A percentile compares a stretch with the other conserved stretches of the same genome.
Conservation (phyloP, 2,888 invertebrate genomes). For the Sialis lutaria region DNA sequence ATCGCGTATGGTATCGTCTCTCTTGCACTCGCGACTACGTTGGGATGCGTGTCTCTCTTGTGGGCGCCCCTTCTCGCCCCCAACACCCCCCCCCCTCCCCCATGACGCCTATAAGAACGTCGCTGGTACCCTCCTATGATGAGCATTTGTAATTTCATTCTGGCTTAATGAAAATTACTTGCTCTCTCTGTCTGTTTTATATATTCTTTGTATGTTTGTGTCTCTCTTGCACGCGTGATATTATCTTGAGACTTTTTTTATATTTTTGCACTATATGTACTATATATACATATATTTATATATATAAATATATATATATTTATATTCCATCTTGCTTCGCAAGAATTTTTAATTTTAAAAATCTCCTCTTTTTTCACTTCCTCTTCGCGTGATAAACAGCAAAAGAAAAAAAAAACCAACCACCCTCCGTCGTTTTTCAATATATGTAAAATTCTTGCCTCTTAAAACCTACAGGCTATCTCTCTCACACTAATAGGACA, state of each 20-base stretch:
- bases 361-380: neutral
- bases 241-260: slow-evolving; percentile 8
- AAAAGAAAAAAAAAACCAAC: neutral
- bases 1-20: slow-evolving; percentile 19
- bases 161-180: slow-evolving; percentile 28
- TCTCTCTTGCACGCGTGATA: slow-evolving; percentile 7
- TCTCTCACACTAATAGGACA: slow-evolving; percentile 8
- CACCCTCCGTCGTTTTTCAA: neutral
- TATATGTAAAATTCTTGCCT: neutral
- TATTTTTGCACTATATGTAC: too few species aligned
- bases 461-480: neutral
- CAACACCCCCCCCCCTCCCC: slow-evolving; percentile 19
- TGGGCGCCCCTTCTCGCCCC: slow-evolving; percentile 16
- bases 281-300: too few species aligned
- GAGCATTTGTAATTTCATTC: slow-evolving; percentile 28
- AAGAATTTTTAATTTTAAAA: neutral
- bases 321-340: too few species aligned
- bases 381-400: neutral
- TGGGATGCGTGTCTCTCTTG: slow-evolving; percentile 12
- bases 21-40: slow-evolving; percentile 11
- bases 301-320: too few species aligned
- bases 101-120: slow-evolving; percentile 7
- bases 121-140: neutral
- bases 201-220: neutral
- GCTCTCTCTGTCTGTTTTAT: slow-evolving; percentile 20